phyloP scores from a whole-genome alignment of 1,140 invertebrate genomes.

The Drosophila mojavensis region DNA sequence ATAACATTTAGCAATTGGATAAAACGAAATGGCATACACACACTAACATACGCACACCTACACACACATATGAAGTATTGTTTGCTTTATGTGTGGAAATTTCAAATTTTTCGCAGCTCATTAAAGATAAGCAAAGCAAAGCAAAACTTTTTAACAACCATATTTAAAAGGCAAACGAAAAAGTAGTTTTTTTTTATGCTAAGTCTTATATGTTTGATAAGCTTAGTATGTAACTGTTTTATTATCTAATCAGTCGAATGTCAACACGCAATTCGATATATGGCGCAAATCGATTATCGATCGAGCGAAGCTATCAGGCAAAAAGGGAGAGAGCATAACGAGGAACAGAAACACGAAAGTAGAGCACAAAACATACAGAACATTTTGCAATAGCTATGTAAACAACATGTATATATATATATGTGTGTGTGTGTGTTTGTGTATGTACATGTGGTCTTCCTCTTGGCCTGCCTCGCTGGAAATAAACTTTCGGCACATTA shows the following conservation, averaged over 20 bases:
- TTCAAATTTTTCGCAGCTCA: conserved; percentile 42
- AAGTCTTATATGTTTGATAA: conserved; percentile 44
- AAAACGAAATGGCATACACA: conserved; percentile 43
- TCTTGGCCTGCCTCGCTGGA: conserved; percentile 44
- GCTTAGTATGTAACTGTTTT: neutral
- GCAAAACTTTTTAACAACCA: conserved; percentile 3
- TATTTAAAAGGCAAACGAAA: conserved; percentile 24
- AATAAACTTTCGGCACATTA: conserved; percentile 70
- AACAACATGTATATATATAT: conserved; percentile 20
- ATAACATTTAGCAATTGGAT: conserved; percentile 69
- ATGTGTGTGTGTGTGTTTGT: conserved; percentile 11
- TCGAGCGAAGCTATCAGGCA: conserved; percentile 44
- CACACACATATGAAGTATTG: conserved; percentile 19
- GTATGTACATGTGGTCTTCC: conserved; percentile 12
- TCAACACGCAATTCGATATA: conserved; percentile 29
- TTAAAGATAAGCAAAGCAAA: conserved; percentile 19
- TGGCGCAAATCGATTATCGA: conserved; percentile 62
- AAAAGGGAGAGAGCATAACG: conserved; percentile 9
- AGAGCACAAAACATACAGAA: conserved; percentile 39
- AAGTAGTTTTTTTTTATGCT: conserved; percentile 15
- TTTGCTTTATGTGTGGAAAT: conserved; percentile 25
- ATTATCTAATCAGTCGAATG: conserved; percentile 38
- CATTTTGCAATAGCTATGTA: conserved; percentile 65
- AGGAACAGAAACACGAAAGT: conserved; percentile 22
- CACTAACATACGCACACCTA: conserved; percentile 20